These are phyloP conservation scores for Sylvicola fuscatus DNA, from an alignment of 2,888 invertebrate genomes.

Conservation along the genomic window DNA sequence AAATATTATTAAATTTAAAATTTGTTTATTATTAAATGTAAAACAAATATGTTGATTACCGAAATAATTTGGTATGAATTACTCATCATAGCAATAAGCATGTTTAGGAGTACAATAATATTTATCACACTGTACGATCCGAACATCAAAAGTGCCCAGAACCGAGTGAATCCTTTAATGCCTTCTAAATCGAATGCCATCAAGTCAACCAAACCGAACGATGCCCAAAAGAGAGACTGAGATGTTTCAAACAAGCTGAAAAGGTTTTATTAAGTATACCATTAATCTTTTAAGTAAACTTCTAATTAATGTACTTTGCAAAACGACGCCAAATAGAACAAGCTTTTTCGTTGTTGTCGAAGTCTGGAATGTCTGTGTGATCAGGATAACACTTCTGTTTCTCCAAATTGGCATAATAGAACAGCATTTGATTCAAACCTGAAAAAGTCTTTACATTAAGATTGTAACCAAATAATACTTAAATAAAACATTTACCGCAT, in stretches of 20 bases:
- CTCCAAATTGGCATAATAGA: constrained; percentile 84
- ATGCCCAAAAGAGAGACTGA: constrained; percentile 96
- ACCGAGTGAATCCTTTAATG: constrained; percentile 87
- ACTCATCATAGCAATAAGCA: constrained; percentile 99
- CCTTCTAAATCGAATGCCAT: constrained; percentile 87
- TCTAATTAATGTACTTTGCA: constrained; percentile 43
- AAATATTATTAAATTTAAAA: too few species aligned
- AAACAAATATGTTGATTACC: constrained; percentile 29
- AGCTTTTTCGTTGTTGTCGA: constrained; percentile 63
- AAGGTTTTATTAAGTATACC: constrained; percentile 10
- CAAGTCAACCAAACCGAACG: constrained; percentile 88
- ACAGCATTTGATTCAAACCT: constrained; percentile 75
- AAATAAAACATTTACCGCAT: constrained; percentile 53
- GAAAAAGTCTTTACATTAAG: constrained; percentile 6
- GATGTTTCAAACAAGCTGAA: constrained; percentile 89
- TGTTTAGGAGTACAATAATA: constrained; percentile 88
- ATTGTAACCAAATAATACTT: neutral
- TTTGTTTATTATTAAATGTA: neutral
- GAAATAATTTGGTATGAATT: constrained; percentile 97
- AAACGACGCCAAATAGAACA: constrained; percentile 76
- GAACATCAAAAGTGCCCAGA: constrained; percentile 94
- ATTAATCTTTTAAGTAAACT: neutral
- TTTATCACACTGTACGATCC: constrained; percentile 96
- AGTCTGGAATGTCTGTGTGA: constrained; percentile 55
- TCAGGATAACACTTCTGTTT: constrained; percentile 66